phyloP scores from a whole-genome alignment of 2,797 vertebrate genomes.

The Australoheros facetus region DNA sequence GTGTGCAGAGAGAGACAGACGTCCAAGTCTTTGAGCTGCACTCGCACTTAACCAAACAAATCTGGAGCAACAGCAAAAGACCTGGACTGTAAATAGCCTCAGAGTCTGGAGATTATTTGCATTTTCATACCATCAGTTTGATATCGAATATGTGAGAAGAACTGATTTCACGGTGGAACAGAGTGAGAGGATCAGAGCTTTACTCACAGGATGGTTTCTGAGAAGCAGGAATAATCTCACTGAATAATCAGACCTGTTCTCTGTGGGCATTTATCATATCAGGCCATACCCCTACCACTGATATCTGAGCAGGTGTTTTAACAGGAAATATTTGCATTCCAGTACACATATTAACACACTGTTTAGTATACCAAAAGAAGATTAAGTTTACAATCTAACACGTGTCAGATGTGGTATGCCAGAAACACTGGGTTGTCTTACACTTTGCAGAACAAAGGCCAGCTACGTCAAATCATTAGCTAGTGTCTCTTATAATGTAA shows the following conservation, averaged over 20 bases:
- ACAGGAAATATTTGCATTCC: neutral
- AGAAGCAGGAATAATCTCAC: neutral
- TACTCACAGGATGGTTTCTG: neutral
- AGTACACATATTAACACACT: neutral
- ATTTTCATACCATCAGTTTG: slow-evolving; percentile 17
- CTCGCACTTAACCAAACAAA: slow-evolving; percentile 35
- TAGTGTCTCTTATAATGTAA: neutral
- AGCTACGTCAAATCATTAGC: neutral
- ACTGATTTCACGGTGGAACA: slow-evolving; percentile 15
- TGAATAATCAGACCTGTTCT: neutral
- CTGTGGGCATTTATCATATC: neutral
- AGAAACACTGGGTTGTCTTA: neutral
- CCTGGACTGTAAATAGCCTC: slow-evolving; percentile 33
- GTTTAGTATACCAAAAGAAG: neutral
- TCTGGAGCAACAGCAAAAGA: slow-evolving; percentile 29
- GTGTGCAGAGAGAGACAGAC: slow-evolving; percentile 26
- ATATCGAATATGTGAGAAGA: slow-evolving; percentile 10
- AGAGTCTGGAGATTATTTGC: slow-evolving; percentile 36
- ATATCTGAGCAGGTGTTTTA: neutral
- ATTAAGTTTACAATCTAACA: neutral
- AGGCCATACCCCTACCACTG: neutral
- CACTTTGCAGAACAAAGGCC: neutral
- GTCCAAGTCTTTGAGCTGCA: slow-evolving; percentile 22
- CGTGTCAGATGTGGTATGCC: neutral
- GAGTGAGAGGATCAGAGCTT: neutral